Base-by-base conservation (phyloP, 2,797 vertebrate genomes). In the Phoeniculus purpureus region DNA sequence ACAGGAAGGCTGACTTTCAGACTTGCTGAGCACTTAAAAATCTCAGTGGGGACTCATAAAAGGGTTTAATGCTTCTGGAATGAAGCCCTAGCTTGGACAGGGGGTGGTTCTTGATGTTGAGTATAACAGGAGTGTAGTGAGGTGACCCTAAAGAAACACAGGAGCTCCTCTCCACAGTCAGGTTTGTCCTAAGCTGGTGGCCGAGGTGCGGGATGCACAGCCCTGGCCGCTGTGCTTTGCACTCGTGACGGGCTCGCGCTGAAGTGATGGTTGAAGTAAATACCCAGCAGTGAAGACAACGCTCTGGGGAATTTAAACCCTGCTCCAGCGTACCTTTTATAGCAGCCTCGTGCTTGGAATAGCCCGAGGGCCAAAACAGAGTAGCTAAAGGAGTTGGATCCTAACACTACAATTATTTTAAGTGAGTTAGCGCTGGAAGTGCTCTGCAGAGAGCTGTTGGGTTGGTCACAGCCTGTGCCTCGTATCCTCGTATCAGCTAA, bases 391-490 rank as follows among this genome's bases (percentile, higher is more conserved):
- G 12, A 70, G 77, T 14, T 71, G 47, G 81, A 88, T 70, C 56
- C 71, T 79, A 51, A 31, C 20, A 18, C 20, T 48, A 48, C 8
- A 73, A 81, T 88, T 88, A 86, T 91, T 91, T 93, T 85, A 89
- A 89, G 94, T 5, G 89, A 85, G 77, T 62, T 75, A 9, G 48
- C 66, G 68, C 89, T 95, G 76, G 79, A 91, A 87, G 55, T 74
- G 81, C 89, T 86, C 75, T 78, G 90, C 61, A 72, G 83, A 68
- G 62, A 85, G 84, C 48, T 47, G 9, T 81, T 45, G 58, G 58
- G 83, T 93, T 83, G 81, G 87, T 86, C 81, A 68, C 82, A 91
- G 66, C 77, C 64, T 81, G 92, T 92, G 59, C 91, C 85, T 83
- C 85, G 72, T 85, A 71, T 55, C 87, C 81, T 15, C 68, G 2